A percentile compares a stretch with the other conserved stretches of the same genome.
Conservation (phyloP, 2,888 invertebrate genomes). For the Ectemnius continuus region DNA sequence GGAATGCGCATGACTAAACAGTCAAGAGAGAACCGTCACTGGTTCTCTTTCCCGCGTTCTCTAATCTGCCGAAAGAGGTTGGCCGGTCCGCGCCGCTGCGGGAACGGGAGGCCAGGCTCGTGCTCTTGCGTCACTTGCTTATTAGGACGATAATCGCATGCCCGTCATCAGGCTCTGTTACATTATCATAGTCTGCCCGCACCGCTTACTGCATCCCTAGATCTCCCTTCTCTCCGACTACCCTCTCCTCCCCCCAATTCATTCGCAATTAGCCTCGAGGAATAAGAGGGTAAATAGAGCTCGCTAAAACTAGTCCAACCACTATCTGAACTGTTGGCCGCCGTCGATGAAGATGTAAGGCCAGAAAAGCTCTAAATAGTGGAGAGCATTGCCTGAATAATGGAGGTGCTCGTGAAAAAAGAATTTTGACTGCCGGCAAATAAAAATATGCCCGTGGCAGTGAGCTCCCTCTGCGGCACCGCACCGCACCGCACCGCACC, state of each 20-base stretch:
- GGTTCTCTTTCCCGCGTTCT: no score
- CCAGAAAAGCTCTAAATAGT: conserved; percentile 20
- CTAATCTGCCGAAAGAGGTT: no score
- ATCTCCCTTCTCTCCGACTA: conserved; percentile 30
- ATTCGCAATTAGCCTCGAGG: conserved; percentile 74
- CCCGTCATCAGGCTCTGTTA: conserved; percentile 72
- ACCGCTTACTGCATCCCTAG: conserved; percentile 60
- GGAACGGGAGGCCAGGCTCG: conserved; percentile 19
- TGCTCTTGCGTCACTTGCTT: conserved; percentile 71
- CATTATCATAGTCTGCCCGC: conserved; percentile 68
- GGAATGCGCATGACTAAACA: no score
- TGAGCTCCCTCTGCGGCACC: no score
- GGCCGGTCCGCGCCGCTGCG: no score
- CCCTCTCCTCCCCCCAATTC: conserved; percentile 61
- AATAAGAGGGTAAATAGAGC: conserved; percentile 35
- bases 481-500: no score
- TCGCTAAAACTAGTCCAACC: not conserved
- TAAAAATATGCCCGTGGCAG: conserved; percentile 33
- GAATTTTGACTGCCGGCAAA: conserved; percentile 30
- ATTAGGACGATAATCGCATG: conserved; percentile 76
- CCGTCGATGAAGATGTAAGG: not conserved
- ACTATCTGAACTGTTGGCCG: not conserved
- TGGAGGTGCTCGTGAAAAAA: conserved; percentile 15
- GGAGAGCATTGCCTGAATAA: conserved; percentile 30
- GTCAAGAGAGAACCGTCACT: no score